These are phyloP conservation scores for Cephalotes varians DNA, from an alignment of 2,888 invertebrate species.

Conservation along the genomic window DNA sequence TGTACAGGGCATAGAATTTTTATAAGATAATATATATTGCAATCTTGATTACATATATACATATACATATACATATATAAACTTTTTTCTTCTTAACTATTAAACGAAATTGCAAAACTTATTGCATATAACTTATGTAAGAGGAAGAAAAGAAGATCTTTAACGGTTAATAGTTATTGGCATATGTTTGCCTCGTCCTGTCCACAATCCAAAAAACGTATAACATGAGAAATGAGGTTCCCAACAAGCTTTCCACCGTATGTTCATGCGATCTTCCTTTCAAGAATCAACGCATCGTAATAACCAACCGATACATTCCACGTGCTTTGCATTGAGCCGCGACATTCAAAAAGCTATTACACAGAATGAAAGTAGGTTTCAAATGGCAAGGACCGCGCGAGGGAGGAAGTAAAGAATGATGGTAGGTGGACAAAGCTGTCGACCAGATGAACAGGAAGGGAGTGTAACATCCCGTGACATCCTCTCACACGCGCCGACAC, in stretches of 20 bases:
- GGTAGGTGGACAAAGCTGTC: conserved; percentile 64
- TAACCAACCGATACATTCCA: conserved; percentile 63
- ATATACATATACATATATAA: background rate
- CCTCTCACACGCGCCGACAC: conserved; percentile 64
- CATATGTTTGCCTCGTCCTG: conserved; percentile 50
- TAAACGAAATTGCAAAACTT: background rate
- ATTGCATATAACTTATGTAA: background rate
- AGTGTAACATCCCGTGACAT: conserved; percentile 74
- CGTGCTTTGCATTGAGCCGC: conserved; percentile 53
- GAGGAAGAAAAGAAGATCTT: background rate
- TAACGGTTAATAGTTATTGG: background rate
- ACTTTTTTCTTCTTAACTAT: background rate
- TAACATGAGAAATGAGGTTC: conserved; percentile 51
- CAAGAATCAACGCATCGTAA: conserved; percentile 67
- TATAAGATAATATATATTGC: background rate
- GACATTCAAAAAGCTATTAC: conserved; percentile 70
- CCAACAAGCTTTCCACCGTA: conserved; percentile 22
- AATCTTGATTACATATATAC: background rate
- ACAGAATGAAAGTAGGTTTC: conserved; percentile 65
- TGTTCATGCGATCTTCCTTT: conserved; percentile 54
- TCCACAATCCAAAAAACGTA: conserved; percentile 61
- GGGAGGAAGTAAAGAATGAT: conserved; percentile 20
- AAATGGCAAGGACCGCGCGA: conserved; percentile 43
- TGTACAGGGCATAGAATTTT: background rate
- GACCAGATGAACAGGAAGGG: conserved; percentile 69